Evolutionary conservation across 2,113 vertebrate species (phyloP), one percentile per base, ranked within the genome.

Genomic region (Zosterops pallidus): DNA sequence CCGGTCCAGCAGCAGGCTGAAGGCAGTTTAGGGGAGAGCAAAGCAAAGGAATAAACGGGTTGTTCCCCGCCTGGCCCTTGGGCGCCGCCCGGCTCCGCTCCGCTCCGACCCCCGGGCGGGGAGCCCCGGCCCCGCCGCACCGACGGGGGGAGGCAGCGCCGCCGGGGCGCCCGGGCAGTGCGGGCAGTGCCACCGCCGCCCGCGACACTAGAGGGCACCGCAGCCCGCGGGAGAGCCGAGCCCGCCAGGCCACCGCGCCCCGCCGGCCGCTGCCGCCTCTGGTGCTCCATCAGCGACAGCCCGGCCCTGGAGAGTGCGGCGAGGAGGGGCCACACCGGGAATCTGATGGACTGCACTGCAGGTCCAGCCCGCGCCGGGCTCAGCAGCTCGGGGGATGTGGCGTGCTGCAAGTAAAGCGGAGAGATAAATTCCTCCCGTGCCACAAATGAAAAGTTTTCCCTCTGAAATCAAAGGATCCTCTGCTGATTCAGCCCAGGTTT

Each of bases 181-280:
- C 37, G 69, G 84, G 62, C 78, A 26, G 62, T 41, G 70, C 49
- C 78, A 11, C 26, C 77, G 31, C 56, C 56, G 14, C 53, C 81
- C 47, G 76, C 9, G 80, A 91, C 94, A 70, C 95, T 96, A 96
- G 96, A 89, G 95, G 95, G 95, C 96, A 96, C 15, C 91, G 96
- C 50, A 96, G 95, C 81, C 96, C 93, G 77, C 72, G 41, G 77
- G 53, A 95, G 91, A 3, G 53, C 49, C 12, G 12, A 6, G 52
- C 52, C 14, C 19, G 2, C 33, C 79, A 4, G 11, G 84, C 18
- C 79, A 29, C 46, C 11, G 59, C 5, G 14, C 16, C 56, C 14
- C 42, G 28, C 28, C 64, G 5, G 42, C 25, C 29, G 5, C 14
- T 1, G 20, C 35, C 2, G 59, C 14, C 46, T 6, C 68, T 6